A percentile compares a stretch with the other conserved stretches of the same genome.
Evolutionary conservation across 1,140 invertebrate species (phyloP).

Genomic region (Lasioglossum albipes): DNA sequence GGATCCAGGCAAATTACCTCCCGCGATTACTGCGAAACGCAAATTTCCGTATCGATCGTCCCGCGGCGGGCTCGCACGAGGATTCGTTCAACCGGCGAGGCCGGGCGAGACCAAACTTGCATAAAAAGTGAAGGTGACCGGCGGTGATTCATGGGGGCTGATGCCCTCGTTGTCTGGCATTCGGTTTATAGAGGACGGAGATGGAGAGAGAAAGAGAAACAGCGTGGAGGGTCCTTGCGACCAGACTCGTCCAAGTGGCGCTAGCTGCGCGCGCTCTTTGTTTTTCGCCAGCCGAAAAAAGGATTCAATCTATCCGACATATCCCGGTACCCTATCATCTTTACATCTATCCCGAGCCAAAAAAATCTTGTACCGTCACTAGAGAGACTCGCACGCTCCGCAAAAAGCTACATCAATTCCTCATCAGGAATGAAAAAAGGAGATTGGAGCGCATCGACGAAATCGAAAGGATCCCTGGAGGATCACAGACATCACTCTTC

Average conservation of each 20-base stretch:
- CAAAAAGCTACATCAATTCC: neutral
- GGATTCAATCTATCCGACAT: slow-evolving; percentile 3
- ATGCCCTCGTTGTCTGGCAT: slow-evolving; percentile 77
- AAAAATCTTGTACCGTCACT: too few species aligned
- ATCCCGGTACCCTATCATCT: slow-evolving; percentile 8
- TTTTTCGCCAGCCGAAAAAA: slow-evolving; percentile 38
- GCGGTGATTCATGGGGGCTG: slow-evolving; percentile 76
- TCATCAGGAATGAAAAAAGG: neutral
- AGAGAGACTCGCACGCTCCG: neutral
- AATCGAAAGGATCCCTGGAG: neutral
- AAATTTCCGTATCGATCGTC: slow-evolving; percentile 35
- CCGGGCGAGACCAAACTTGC: slow-evolving; percentile 70
- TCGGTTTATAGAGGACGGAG: slow-evolving; percentile 63
- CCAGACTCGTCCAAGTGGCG: slow-evolving; percentile 38
- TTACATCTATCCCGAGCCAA: too few species aligned
- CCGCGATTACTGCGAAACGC: neutral
- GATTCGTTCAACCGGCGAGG: slow-evolving; percentile 52
- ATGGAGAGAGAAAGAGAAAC: neutral
- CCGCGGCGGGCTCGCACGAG: slow-evolving; percentile 9
- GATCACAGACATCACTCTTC: too few species aligned
- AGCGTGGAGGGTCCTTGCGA: slow-evolving; percentile 50
- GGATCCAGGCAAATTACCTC: neutral
- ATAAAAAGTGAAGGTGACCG: slow-evolving; percentile 77
- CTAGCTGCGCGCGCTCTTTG: slow-evolving; percentile 45
- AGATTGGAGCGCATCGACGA: neutral